Percentiles rank a stretch among this genome's conserved stretches.
phyloP scores from a whole-genome alignment of 2,113 vertebrate genomes.

The Chitala chitala region DNA sequence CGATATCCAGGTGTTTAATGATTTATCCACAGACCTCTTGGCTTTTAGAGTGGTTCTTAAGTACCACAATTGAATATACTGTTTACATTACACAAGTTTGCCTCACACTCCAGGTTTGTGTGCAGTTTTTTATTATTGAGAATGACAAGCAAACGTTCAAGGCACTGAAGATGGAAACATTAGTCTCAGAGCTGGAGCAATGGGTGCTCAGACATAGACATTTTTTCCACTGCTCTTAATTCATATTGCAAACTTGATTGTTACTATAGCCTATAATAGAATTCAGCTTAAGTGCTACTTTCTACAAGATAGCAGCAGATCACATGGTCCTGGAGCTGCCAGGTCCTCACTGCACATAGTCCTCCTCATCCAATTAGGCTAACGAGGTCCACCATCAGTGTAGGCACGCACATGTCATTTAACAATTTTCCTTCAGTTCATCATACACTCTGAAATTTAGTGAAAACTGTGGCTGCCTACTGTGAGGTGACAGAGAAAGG shows the following conservation, averaged over 20 bases:
- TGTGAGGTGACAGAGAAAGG: neutral
- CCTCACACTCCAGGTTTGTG: neutral
- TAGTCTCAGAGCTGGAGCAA: neutral
- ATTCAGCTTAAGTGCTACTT: too few relatives aligned
- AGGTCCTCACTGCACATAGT: too few relatives aligned
- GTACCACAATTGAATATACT: neutral
- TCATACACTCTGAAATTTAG: neutral
- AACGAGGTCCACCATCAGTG: too few relatives aligned
- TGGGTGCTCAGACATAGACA: neutral
- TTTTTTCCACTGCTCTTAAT: too few relatives aligned
- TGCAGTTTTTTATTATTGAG: neutral
- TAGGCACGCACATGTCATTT: too few relatives aligned
- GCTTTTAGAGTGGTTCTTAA: neutral
- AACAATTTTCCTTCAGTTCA: too few relatives aligned
- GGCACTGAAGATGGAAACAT: neutral
- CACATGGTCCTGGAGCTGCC: neutral
- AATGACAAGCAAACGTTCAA: neutral
- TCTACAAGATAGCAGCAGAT: neutral
- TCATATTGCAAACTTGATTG: too few relatives aligned
- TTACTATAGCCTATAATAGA: too few relatives aligned
- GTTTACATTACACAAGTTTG: constrained; percentile 3
- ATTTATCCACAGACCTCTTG: constrained; percentile 38
- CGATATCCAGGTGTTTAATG: constrained; percentile 35
- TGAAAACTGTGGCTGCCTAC: neutral
- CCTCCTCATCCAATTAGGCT: too few relatives aligned